A percentile compares a stretch with the other conserved stretches of the same genome.
These are phyloP conservation scores for Sardina pilchardus DNA, from an alignment of 2,113 vertebrate species.

Conservation along the genomic window DNA sequence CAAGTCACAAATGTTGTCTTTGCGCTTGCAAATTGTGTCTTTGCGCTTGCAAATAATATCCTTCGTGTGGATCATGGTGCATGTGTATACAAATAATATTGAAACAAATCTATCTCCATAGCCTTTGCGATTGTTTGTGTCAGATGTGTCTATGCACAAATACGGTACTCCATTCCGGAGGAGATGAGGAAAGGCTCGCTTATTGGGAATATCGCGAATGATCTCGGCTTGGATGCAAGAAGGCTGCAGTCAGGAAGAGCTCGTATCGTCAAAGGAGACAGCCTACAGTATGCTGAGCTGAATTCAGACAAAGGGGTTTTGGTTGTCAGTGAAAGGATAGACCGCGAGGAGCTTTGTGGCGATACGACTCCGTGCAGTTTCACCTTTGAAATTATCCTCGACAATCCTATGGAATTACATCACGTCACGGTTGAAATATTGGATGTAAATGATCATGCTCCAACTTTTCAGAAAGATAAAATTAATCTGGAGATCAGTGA, in stretches of 20 bases:
- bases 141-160: constrained; percentile 50
- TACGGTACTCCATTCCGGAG: constrained; percentile 76
- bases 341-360: constrained; percentile 68
- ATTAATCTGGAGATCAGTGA: constrained; percentile 69
- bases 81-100: too few species aligned
- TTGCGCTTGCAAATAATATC: too few species aligned
- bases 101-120: too few species aligned
- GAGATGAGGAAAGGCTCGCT: constrained; percentile 68
- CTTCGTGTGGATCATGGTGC: too few species aligned
- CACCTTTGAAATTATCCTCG: constrained; percentile 66
- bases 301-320: constrained; percentile 55
- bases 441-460: constrained; percentile 75
- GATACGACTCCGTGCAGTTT: constrained; percentile 57
- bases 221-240: constrained; percentile 70
- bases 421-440: constrained; percentile 65
- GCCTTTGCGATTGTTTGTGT: neutral
- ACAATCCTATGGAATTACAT: constrained; percentile 73
- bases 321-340: constrained; percentile 61
- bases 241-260: constrained; percentile 68
- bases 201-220: constrained; percentile 75
- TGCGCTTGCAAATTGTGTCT: too few species aligned
- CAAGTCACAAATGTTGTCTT: too few species aligned
- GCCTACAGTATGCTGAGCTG: constrained; percentile 60
- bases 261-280: constrained; percentile 65
- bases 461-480: constrained; percentile 60